Conservation (phyloP, 2,113 vertebrate species). For the Microtus richardsoni region DNA sequence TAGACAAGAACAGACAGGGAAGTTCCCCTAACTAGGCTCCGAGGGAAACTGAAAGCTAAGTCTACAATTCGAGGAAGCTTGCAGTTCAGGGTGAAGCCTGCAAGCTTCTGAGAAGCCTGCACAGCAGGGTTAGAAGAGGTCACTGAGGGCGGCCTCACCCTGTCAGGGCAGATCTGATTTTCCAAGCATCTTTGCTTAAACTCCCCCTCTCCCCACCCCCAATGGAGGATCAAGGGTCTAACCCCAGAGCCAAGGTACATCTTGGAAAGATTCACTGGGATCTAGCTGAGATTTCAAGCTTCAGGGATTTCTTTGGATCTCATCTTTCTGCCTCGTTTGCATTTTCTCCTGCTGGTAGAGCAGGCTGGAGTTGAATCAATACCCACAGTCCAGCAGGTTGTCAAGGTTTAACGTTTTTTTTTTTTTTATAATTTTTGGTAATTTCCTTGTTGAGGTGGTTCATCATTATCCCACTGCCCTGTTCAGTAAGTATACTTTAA, state of each 20-base stretch:
- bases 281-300: constrained; percentile 44
- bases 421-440: background rate
- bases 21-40: constrained; percentile 70
- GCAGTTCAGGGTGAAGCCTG: constrained; percentile 85
- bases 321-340: constrained; percentile 3
- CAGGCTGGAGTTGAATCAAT: background rate
- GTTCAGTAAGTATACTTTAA: background rate
- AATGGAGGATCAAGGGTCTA: constrained; percentile 42
- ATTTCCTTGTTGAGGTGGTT: constrained; percentile 30
- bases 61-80: constrained; percentile 85
- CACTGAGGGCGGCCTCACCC: constrained; percentile 74
- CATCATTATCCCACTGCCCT: background rate
- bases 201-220: too few species aligned
- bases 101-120: constrained; percentile 78
- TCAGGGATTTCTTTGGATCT: constrained; percentile 21
- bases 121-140: constrained; percentile 82
- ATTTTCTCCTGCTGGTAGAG: constrained; percentile 41
- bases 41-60: constrained; percentile 85
- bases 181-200: constrained; percentile 48
- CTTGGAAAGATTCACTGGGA: constrained; percentile 52
- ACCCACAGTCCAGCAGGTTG: background rate
- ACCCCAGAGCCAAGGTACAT: constrained; percentile 38
- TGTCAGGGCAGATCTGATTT: constrained; percentile 76
- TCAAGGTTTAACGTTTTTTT: background rate
- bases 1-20: constrained; percentile 78